Conservation (phyloP, 2,888 invertebrate genomes). For the Myathropa florea region DNA sequence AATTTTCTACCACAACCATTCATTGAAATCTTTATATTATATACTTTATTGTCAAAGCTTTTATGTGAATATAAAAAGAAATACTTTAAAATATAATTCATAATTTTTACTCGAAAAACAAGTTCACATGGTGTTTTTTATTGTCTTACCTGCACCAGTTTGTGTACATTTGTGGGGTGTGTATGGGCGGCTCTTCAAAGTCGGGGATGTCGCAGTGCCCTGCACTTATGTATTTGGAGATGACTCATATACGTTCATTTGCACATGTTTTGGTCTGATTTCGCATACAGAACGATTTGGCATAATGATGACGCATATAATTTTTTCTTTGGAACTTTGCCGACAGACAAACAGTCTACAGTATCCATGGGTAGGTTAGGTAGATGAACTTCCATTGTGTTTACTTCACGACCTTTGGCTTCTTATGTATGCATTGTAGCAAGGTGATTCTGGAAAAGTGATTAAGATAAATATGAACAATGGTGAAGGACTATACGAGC, state of each 20-base stretch:
- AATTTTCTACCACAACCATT: slow-evolving; percentile 5
- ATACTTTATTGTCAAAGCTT: slow-evolving; percentile 58
- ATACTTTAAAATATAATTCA: slow-evolving; percentile 42
- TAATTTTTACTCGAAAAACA: slow-evolving; percentile 58
- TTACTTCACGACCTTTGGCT: neutral
- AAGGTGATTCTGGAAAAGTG: neutral
- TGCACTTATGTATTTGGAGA: neutral
- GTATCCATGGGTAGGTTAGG: neutral
- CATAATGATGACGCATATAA: neutral
- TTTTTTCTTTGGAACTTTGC: neutral
- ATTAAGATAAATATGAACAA: neutral
- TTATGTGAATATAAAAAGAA: slow-evolving; percentile 59
- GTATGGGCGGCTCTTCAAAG: neutral
- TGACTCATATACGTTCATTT: too few species aligned
- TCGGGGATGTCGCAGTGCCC: neutral
- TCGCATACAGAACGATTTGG: neutral
- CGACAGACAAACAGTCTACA: neutral
- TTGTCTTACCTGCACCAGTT: neutral
- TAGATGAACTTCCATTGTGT: neutral
- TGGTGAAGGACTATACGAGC: neutral
- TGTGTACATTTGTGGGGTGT: neutral
- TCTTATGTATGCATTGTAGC: neutral
- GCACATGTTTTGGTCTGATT: neutral
- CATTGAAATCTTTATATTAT: slow-evolving; percentile 28
- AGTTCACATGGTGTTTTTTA: neutral